phyloP scores from a whole-genome alignment of 23 tunicate genomes.

The Ascidia mentula region DNA sequence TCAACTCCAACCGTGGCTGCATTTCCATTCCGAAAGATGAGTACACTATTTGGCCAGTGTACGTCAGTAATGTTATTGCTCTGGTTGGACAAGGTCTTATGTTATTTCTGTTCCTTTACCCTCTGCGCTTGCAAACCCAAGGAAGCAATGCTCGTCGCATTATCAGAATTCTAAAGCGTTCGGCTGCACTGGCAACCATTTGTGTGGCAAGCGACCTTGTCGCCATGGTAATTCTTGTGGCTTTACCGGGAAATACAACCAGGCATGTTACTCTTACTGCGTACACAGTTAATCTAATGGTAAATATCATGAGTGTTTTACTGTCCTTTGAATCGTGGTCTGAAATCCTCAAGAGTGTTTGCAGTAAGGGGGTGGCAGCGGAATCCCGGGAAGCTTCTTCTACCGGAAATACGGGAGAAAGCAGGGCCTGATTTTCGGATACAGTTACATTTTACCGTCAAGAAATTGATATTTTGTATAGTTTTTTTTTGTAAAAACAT shows the following conservation, averaged over 20 bases:
- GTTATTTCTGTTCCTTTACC: constrained; percentile 8
- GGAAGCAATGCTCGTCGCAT: neutral
- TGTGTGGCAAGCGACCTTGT: neutral
- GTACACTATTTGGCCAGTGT: neutral
- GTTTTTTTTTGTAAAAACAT: too few relatives aligned
- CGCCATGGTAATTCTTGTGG: neutral
- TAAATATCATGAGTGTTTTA: neutral
- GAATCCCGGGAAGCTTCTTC: too few relatives aligned
- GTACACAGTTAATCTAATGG: neutral
- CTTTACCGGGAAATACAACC: neutral
- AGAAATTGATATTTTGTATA: too few relatives aligned
- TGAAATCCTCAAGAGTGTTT: too few relatives aligned
- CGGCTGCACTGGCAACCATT: neutral
- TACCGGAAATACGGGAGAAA: too few relatives aligned
- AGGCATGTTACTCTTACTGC: constrained; percentile 1
- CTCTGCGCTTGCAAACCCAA: neutral
- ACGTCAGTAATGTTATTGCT: neutral
- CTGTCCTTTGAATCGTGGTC: constrained; percentile 14
- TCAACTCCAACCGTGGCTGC: constrained; percentile 1
- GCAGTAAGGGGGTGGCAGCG: too few relatives aligned
- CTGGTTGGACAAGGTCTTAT: constrained; percentile 4
- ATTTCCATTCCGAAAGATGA: neutral
- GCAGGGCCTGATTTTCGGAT: too few relatives aligned
- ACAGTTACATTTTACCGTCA: too few relatives aligned
- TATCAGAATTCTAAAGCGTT: neutral